Conservation (phyloP, 1,140 invertebrate species). For the Halictus rubicundus region DNA sequence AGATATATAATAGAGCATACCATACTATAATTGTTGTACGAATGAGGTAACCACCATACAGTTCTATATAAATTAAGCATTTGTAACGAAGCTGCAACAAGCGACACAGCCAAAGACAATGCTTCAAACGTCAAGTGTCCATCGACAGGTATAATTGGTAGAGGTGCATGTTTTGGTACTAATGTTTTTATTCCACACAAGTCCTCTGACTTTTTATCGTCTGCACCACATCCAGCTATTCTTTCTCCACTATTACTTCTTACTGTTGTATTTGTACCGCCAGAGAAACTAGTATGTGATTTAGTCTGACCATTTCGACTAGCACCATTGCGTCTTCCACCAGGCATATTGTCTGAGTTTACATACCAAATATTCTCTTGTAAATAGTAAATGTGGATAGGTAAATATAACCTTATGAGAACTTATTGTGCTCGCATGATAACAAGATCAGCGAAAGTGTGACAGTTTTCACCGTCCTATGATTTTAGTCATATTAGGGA, state of each 20-base stretch:
- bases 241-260: conserved; percentile 54
- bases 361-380: conserved; percentile 7
- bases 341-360: conserved; percentile 67
- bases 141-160: conserved; percentile 92
- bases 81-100: conserved; percentile 89
- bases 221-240: conserved; percentile 43
- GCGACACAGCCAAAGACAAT: conserved; percentile 91
- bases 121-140: conserved; percentile 92
- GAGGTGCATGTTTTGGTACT: conserved; percentile 90
- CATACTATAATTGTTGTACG: conserved; percentile 92
- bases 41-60: conserved; percentile 98
- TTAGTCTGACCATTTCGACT: conserved; percentile 66
- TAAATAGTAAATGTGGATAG: not conserved
- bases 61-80: conserved; percentile 97
- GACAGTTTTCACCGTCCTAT: not conserved
- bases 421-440: too few species aligned
- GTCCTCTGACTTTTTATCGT: conserved; percentile 73
- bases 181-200: conserved; percentile 55
- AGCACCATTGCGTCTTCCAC: conserved; percentile 72
- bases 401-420: not conserved
- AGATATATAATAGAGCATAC: conserved; percentile 82
- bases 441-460: too few species aligned
- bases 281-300: conserved; percentile 55
- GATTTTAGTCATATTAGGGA: too few species aligned
- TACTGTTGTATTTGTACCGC: conserved; percentile 42